phyloP scores from a whole-genome alignment of 2,888 invertebrate species.

The Euzetes globulus region DNA sequence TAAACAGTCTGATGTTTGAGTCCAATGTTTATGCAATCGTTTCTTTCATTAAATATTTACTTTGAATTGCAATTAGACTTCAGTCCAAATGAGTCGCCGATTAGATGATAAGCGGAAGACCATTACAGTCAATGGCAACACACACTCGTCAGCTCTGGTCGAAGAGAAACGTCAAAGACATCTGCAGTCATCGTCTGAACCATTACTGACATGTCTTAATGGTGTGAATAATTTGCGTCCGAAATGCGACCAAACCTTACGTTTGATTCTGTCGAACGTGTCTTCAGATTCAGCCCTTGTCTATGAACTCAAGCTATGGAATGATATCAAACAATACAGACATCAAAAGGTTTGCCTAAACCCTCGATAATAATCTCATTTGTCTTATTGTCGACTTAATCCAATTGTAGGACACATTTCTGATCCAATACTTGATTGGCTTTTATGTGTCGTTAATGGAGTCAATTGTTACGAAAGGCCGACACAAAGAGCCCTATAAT shows the following conservation, averaged over 20 bases:
- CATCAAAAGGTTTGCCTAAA: slow-evolving; percentile 1
- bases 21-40: no score
- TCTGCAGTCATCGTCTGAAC: not conserved
- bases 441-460: slow-evolving; percentile 31
- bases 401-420: slow-evolving; percentile 14
- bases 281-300: not conserved
- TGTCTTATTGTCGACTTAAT: not conserved
- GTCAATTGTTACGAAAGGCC: slow-evolving; percentile 10
- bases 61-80: no score
- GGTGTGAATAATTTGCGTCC: slow-evolving; percentile 26
- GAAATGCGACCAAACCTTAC: slow-evolving; percentile 22
- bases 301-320: slow-evolving; percentile 48
- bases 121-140: not conserved
- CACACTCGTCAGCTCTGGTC: not conserved
- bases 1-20: no score
- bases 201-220: not conserved
- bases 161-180: not conserved
- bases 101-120: not conserved
- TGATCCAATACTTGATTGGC: slow-evolving; percentile 34
- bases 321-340: slow-evolving; percentile 34
- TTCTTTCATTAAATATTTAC: no score
- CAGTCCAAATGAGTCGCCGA: not conserved
- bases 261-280: slow-evolving; percentile 4
- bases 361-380: not conserved
- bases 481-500: slow-evolving; percentile 22